These are phyloP conservation scores for Zootoca vivipara DNA, from an alignment of 2,113 vertebrate species.

Conservation along the genomic window DNA sequence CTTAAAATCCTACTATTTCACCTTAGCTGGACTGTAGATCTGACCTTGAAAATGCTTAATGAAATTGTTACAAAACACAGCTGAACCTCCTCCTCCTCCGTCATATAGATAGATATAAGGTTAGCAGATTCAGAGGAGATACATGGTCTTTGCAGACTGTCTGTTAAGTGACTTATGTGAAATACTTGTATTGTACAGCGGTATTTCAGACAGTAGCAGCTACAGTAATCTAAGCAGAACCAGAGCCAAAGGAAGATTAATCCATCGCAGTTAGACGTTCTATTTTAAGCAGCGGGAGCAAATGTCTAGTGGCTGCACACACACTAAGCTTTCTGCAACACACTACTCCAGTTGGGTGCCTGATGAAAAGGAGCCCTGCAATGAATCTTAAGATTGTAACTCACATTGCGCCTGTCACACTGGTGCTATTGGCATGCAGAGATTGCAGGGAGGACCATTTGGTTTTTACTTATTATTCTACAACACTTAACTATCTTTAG, in stretches of 20 bases:
- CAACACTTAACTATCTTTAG: neutral
- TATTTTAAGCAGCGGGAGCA: slow-evolving; percentile 76
- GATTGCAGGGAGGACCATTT: neutral
- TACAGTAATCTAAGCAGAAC: slow-evolving; percentile 75
- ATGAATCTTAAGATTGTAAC: slow-evolving; percentile 32
- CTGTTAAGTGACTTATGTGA: slow-evolving; percentile 65
- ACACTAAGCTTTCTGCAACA: slow-evolving; percentile 59
- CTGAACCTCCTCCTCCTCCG: neutral
- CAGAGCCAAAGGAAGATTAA: slow-evolving; percentile 81
- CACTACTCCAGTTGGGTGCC: slow-evolving; percentile 34
- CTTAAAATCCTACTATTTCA: neutral
- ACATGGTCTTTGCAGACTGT: slow-evolving; percentile 20
- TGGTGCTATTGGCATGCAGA: neutral
- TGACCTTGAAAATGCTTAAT: neutral
- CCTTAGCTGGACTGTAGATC: neutral
- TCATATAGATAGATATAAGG: neutral
- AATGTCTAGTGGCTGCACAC: slow-evolving; percentile 69
- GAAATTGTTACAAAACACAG: slow-evolving; percentile 24
- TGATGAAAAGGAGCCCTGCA: slow-evolving; percentile 43
- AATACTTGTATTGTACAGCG: slow-evolving; percentile 66
- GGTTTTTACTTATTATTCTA: neutral
- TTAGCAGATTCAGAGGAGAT: slow-evolving; percentile 27
- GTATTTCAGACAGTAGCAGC: slow-evolving; percentile 63
- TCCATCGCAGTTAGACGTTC: slow-evolving; percentile 76
- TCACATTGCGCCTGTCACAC: slow-evolving; percentile 36